Evolutionary conservation across 2,888 invertebrate species (phyloP), one percentile per base, ranked within the genome.

Genomic region (Dyspetes luteomarginatus): DNA sequence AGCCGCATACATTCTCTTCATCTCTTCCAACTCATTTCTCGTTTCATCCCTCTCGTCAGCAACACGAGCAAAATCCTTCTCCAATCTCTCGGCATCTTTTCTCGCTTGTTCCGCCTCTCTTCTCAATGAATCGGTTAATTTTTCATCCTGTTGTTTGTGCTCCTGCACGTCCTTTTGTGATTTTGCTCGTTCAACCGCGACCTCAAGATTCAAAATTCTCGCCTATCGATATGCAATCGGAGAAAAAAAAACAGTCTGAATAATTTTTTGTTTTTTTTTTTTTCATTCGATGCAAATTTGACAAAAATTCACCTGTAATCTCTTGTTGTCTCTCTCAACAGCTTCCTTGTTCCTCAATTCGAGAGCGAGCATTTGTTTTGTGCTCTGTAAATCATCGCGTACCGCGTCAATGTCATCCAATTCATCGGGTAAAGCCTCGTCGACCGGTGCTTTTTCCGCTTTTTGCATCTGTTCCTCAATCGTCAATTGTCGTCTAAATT

Each of bases 391-490:
- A 91, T 98, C 98, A 89, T 98, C 98, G 85, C 97, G 94, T 17
- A 97, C 95, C 90, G 96, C 97, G 88, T 98, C 98, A 85, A 98
- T 97, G 88, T 98, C 98, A 86, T 98, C 97, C 94, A 97, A 95
- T 89, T 97, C 97, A 89, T 97, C 97, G 0, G 92, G 91, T 30
- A 92, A 88, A 15, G 94, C 95, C 86, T 96, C 96, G 0, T 90
- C 91, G 5, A 90, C 90, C 2, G 91, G 85, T 3, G 88, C 86
- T 72, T 95, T 95, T 86, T 95, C 94, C n/a, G 93, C 90, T 90
- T 97, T 97, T 86, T 96, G 96, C 56, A 97, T 95, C 92, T 97
- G 97, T 90, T 97, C 97, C 89, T 97, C 97, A 85, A 97, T 96
- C 0, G 97, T 97, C 95, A 97, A 95, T 92, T 97, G 97, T 87